Percentiles rank a stretch among this genome's conserved stretches.
Evolutionary conservation across 2,888 invertebrate genomes (phyloP).

Genomic region (Leptogaster cylindrica): DNA sequence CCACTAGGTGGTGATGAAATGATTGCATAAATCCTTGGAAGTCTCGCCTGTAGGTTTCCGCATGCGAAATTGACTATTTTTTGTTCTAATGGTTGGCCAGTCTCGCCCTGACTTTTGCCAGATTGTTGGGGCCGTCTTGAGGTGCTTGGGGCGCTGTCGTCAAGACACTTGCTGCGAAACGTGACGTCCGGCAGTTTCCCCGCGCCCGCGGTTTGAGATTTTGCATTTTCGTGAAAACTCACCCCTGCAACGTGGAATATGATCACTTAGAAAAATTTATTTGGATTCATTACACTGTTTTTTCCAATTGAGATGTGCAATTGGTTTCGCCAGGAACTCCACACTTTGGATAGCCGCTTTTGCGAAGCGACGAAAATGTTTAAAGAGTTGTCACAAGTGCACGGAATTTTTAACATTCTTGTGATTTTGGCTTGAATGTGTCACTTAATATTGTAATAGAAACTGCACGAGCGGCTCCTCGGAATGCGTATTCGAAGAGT

Average conservation of each 20-base stretch:
- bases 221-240: not conserved
- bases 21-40: slow-evolving; percentile 56
- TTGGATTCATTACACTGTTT: not conserved
- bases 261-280: not conserved
- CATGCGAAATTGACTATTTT: slow-evolving; percentile 48
- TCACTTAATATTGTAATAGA: no score
- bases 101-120: slow-evolving; percentile 7
- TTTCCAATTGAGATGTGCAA: no score
- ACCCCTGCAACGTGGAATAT: not conserved
- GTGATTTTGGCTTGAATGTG: no score
- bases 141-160: slow-evolving; percentile 3
- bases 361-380: no score
- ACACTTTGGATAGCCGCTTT: no score
- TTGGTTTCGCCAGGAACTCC: no score
- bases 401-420: no score
- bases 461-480: no score
- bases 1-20: slow-evolving; percentile 8
- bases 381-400: no score
- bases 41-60: slow-evolving; percentile 58
- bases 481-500: no score
- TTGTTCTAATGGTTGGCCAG: not conserved
- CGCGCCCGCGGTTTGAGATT: not conserved
- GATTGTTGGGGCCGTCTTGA: not conserved
- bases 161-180: slow-evolving; percentile 1
- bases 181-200: not conserved